phyloP scores from a whole-genome alignment of 2,888 invertebrate species.

The Myathropa florea region DNA sequence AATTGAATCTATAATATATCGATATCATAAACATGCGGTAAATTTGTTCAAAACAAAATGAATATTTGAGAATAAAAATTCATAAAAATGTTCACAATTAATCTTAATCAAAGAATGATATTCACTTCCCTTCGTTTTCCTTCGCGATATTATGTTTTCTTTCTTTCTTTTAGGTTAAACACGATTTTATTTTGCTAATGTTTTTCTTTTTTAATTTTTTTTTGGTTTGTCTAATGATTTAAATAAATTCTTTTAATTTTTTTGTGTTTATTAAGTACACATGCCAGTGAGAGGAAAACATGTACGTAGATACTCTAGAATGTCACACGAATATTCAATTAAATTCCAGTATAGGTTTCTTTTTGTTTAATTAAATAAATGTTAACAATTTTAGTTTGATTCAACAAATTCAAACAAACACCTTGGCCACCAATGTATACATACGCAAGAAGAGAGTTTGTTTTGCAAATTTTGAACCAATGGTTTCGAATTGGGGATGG shows the following conservation, averaged over 20 bases:
- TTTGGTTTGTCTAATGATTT: slow-evolving; percentile 11
- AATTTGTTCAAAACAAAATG: background rate
- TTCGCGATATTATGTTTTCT: background rate
- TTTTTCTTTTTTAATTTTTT: background rate
- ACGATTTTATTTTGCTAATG: slow-evolving; percentile 10
- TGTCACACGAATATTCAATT: slow-evolving; percentile 14
- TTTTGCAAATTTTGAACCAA: no score
- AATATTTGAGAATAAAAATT: slow-evolving; percentile 9
- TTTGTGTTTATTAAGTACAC: slow-evolving; percentile 28
- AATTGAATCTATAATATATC: slow-evolving; percentile 14
- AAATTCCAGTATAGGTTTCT: background rate
- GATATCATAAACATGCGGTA: no score
- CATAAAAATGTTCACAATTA: slow-evolving; percentile 27
- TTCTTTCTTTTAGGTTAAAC: slow-evolving; percentile 15
- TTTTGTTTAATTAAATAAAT: background rate
- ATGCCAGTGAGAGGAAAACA: slow-evolving; percentile 37
- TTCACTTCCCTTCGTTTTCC: slow-evolving; percentile 7
- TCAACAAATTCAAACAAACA: background rate
- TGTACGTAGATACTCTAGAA: slow-evolving; percentile 36
- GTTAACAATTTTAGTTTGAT: background rate
- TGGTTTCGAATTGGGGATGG: no score
- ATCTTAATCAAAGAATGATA: slow-evolving; percentile 28
- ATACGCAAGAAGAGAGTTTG: no score
- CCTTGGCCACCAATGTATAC: background rate
- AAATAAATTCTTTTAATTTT: slow-evolving; percentile 3